Conservation (phyloP, 2,113 vertebrate species). For the Gallinago undulata region DNA sequence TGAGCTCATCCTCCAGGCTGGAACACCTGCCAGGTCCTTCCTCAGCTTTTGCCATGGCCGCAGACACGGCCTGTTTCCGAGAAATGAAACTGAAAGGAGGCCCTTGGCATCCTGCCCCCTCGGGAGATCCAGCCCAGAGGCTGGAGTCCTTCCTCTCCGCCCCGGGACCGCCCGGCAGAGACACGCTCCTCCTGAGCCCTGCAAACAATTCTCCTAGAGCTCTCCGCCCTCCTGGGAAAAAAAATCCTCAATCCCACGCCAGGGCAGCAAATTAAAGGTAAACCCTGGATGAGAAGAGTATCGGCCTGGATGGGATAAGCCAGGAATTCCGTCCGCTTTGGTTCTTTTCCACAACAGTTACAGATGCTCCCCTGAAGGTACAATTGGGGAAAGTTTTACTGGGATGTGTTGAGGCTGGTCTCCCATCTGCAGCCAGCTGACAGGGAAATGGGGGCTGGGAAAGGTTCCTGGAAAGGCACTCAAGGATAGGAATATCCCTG, state of each 20-base stretch:
- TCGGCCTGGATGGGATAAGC: neutral
- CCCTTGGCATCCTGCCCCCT: fast-evolving
- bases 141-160: neutral
- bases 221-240: neutral
- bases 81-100: neutral
- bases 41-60: neutral
- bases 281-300: neutral
- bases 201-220: neutral
- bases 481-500: neutral
- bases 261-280: neutral
- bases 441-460: neutral
- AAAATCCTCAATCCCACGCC: neutral
- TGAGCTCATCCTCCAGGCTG: slow-evolving; percentile 34
- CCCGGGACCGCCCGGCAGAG: fast-evolving
- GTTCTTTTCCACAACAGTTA: neutral
- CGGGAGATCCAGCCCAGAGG: fast-evolving
- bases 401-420: neutral
- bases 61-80: fast-evolving
- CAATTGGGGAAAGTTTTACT: neutral
- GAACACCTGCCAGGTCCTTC: fast-evolving
- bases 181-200: too few relatives aligned
- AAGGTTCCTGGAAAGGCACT: neutral
- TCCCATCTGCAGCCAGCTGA: neutral
- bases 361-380: neutral
- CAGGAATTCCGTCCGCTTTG: too few relatives aligned